Evolutionary conservation across 1,140 invertebrate genomes (phyloP), one percentile per base, ranked within the genome.

Genomic region (Achatina immaculata): DNA sequence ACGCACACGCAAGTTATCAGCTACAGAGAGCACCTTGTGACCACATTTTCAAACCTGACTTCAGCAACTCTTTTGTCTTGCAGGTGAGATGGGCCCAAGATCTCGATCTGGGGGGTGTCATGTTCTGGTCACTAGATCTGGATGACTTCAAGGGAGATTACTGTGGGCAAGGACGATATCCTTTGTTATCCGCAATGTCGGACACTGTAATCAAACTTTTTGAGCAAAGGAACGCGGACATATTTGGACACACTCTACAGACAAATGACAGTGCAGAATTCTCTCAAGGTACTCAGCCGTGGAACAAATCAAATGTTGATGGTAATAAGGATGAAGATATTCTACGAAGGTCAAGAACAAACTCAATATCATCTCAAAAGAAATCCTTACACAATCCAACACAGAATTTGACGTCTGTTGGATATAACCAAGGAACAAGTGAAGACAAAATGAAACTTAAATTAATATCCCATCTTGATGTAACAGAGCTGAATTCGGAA

Each of bases 61-160:
- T 48, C n/a, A 1, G 21, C 16, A 1, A 34, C 4, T 62, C 1
- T 62, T 19, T 62, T 6, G 4, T 62, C 28, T 48, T 7, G 45
- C 69, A 51, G 51, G 58, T 66, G 71, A 43, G 0, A 28, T 66
- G 51, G 55, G 51, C 62, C 7, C 24, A 14, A 21, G 28, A n/a
- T 7, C 14, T 40, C 0, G 2, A 43, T 1, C 38, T 51, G 40
- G 71, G 71, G n/a, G 71, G 71, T 21, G 42, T 73, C 43, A 73
- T 73, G 71, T 73, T 73, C 42, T 73, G 71, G 71, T 73, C 71
- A 16, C 71, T 73, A 11, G 71, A 73, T 43, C 71, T 73, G 11
- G 71, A 73, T 36, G 71, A 73, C 28, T 73, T 73, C 43, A 73
- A 16, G 40, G 71, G 71, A 45, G 42, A 45, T 11, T 73, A 73